Evolutionary conservation across 2,888 invertebrate genomes (phyloP).

Genomic region (Dryococelus australis): DNA sequence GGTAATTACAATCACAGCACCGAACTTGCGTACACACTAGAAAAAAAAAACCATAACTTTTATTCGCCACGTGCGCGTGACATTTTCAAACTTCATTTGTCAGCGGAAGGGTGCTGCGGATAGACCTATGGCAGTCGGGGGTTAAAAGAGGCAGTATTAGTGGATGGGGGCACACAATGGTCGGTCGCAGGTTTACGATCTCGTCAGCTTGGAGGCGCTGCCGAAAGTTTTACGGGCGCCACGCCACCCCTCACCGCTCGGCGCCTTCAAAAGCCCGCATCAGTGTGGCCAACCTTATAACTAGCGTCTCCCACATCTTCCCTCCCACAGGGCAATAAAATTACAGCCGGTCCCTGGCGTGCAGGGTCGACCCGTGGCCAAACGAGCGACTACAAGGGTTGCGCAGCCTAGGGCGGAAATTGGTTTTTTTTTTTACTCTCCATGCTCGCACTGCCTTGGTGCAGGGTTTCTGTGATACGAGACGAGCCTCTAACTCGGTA

Average conservation of each 20-base stretch:
- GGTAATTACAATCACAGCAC: background rate
- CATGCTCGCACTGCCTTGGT: background rate
- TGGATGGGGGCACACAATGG: background rate
- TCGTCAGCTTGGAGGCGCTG: conserved; percentile 6
- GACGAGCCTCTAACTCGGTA: background rate
- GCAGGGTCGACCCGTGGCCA: background rate
- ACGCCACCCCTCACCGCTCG: background rate
- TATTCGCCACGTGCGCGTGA: background rate
- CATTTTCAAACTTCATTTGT: background rate
- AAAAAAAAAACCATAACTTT: background rate
- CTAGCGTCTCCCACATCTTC: background rate
- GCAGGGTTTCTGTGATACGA: background rate
- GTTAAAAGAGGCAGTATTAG: background rate
- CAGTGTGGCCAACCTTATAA: conserved; percentile 16
- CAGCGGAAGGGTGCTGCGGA: background rate
- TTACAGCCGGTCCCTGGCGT: background rate
- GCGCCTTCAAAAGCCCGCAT: background rate
- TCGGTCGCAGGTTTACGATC: conserved; percentile 3
- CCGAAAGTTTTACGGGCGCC: background rate
- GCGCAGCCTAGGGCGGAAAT: background rate
- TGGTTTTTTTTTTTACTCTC: background rate
- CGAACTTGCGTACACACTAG: background rate
- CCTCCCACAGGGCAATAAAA: background rate
- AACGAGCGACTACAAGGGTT: background rate
- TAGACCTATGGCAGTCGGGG: background rate